Conservation (phyloP, 2,113 vertebrate genomes). For the Campylomormyrus numenius region DNA sequence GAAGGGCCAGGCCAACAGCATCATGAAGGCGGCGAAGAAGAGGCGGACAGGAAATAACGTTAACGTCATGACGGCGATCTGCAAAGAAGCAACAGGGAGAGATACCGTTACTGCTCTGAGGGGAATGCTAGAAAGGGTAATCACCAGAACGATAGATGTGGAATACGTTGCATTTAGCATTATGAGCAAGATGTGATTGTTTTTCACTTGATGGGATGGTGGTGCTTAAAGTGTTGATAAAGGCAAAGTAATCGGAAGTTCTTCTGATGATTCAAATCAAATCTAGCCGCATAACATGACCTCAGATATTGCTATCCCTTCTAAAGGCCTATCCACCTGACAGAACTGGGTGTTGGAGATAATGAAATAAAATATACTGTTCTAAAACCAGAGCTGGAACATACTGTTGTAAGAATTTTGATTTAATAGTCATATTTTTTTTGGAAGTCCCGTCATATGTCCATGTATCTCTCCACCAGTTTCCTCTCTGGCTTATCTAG, state of each 20-base stretch:
- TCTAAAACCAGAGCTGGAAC: background rate
- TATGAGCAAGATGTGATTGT: background rate
- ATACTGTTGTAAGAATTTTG: background rate
- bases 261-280: background rate
- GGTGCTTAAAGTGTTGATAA: background rate
- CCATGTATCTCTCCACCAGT: background rate
- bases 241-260: background rate
- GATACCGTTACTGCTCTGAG: background rate
- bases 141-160: background rate
- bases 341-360: background rate
- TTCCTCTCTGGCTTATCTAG: background rate
- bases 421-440: background rate
- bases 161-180: background rate
- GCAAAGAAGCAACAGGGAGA: background rate
- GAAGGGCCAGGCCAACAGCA: constrained; percentile 95
- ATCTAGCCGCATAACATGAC: background rate
- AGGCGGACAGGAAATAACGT: constrained; percentile 92
- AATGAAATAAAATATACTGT: background rate
- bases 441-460: background rate
- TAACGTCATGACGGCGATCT: constrained; percentile 72
- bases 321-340: background rate
- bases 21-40: constrained; percentile 86
- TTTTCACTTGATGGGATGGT: background rate
- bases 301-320: background rate
- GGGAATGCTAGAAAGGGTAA: background rate